phyloP scores from a whole-genome alignment of 2,797 vertebrate species.

The Cryptoblepharus egeriae region DNA sequence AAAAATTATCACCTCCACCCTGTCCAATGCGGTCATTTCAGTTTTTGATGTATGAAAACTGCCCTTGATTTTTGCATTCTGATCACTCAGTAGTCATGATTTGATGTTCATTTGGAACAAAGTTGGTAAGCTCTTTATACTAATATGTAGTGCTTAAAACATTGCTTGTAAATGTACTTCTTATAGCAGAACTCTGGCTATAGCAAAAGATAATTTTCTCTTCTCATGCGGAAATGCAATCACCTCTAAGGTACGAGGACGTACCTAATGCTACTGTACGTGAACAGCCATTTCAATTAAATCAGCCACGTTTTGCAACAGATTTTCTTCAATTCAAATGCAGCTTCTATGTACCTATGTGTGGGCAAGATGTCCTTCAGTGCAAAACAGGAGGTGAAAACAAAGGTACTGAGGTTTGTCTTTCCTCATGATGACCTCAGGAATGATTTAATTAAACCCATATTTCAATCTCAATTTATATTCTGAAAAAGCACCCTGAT shows the following conservation, averaged over 20 bases:
- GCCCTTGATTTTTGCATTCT: not conserved
- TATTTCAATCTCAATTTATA: constrained; percentile 51
- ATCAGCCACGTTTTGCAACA: not conserved
- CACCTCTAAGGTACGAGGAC: not conserved
- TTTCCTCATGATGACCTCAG: constrained; percentile 64
- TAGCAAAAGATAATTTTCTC: not conserved
- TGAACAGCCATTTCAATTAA: constrained; percentile 9
- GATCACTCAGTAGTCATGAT: not conserved
- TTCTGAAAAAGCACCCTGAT: constrained; percentile 51
- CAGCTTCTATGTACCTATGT: constrained; percentile 39
- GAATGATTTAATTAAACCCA: constrained; percentile 60
- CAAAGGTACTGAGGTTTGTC: constrained; percentile 51
- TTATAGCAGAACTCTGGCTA: not conserved
- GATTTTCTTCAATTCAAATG: constrained; percentile 17
- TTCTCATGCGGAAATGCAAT: not conserved
- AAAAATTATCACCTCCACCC: not conserved
- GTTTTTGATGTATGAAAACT: not conserved
- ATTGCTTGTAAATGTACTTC: not conserved
- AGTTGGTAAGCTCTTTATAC: not conserved
- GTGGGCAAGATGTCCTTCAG: constrained; percentile 37
- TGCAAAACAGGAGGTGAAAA: constrained; percentile 58
- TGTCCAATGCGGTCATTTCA: not conserved
- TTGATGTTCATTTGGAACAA: not conserved
- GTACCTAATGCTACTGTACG: not conserved
- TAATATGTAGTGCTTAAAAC: not conserved